Evolutionary conservation across 2,113 vertebrate genomes (phyloP), one percentile per base, ranked within the genome.

Genomic region (Callorhinus ursinus): DNA sequence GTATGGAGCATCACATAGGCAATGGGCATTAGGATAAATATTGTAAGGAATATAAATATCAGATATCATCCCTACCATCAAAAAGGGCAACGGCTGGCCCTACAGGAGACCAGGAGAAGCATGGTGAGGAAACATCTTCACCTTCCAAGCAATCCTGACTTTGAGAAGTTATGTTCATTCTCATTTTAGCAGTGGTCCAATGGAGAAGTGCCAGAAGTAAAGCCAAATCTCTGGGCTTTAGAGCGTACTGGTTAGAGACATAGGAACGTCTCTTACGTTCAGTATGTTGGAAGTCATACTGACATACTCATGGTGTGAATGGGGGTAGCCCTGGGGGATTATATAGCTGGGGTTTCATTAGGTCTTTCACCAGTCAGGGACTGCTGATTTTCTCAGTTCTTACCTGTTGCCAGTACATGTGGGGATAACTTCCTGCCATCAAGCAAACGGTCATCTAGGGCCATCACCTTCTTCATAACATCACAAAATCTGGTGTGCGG

Each of bases 341-440:
- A 13, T 31, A 59, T 1, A 59, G 33, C 39, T 13, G 49, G n/a
- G 4, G 9, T 88, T 11, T 80, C 84, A 69, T 81, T 59, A 81
- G 28, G 4, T 1, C 1, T 28, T 31, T 57, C 55, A 28, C 8
- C 14, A 22, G 1, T 13, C 21, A 19, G 28, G 2, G 24, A n/a
- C 6, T 18, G 59, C 55, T 51, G 42, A 42, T 13, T 93, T 82
- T 39, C 86, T 49, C 24, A n/a, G 1, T n/a, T 90, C 76, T 79
- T 16, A 55, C 22, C 3, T 59, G 33, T 26, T 26, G 4, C 67
- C 15, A 11, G 55, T 2, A 5, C 33, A 21, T 2, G 0, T 81
- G 88, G 14, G 72, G 63, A 26, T 33, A 67, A 65, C 36, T 19
- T 22, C 15, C 36, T 3, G 26, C 13, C 8, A 12, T 16, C 14